phyloP scores from a whole-genome alignment of 2,113 vertebrate species.

The Promerops cafer region DNA sequence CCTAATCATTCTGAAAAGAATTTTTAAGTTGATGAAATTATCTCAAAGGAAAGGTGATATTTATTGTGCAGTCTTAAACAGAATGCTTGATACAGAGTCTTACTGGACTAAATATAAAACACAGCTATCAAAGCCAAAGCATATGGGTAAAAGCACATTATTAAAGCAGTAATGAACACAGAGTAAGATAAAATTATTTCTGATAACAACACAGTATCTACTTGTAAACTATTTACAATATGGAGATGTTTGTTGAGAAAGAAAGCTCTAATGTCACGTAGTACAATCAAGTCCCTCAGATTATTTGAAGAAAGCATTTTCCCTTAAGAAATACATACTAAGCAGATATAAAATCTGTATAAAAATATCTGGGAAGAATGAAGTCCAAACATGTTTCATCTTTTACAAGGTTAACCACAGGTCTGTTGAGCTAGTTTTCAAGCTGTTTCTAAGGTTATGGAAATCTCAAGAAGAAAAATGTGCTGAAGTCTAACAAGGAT shows the following conservation, averaged over 20 bases:
- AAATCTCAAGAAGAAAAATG: background rate
- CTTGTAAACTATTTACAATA: background rate
- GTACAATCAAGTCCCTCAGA: background rate
- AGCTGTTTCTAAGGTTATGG: background rate
- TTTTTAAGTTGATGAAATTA: background rate
- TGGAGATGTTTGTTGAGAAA: background rate
- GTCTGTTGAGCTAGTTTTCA: background rate
- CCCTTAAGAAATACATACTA: background rate
- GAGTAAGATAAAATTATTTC: background rate
- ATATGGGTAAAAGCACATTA: background rate
- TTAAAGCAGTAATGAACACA: background rate
- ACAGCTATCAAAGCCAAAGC: background rate
- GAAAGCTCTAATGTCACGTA: background rate
- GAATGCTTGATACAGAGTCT: background rate
- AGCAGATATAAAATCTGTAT: background rate
- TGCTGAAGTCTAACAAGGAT: background rate
- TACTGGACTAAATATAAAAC: background rate
- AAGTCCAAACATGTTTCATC: background rate
- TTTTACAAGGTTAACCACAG: background rate
- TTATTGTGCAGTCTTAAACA: background rate
- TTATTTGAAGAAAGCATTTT: background rate
- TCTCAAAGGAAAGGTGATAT: background rate
- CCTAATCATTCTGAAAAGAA: background rate
- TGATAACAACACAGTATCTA: background rate
- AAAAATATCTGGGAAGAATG: background rate